Base-by-base conservation (phyloP, 2,888 invertebrate species). In the Anthoptus insignis region DNA sequence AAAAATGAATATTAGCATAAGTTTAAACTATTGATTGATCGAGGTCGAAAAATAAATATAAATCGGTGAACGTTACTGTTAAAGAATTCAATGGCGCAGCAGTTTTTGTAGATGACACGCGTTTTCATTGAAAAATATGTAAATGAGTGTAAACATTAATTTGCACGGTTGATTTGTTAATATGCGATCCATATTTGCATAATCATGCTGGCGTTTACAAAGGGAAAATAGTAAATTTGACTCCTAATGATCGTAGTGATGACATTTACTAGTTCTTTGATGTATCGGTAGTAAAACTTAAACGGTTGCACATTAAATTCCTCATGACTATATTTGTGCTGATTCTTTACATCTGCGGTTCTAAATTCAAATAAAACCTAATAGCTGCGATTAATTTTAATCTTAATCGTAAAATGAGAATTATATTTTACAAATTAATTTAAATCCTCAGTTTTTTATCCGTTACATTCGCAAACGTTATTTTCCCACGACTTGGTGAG, bases 91-190 rank as follows among this genome's bases (percentile, higher is more conserved):
- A 88, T 82, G 86, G 86, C 75, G 78, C 83, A 76, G 76, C 66
- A 59, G 72, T 69, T 72, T 76, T 73, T 69, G 76, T 71, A 49
- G 78, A 85, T 92, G 91, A 91, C 90, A 87, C 86, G 88, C 80
- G 88, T 81, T 85, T 90, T 84, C 78, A 86, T 88, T 81, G 78
- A 82, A 84, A 79, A 81, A 79, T 91, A 92, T 93, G 92, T 80
- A 79, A 91, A 93, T 91, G 75, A 84, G 73, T 64, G 86, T 91
- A 91, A 92, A 93, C 89, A 93, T 86, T 87, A 89, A 92, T 92
- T 92, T 91, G 91, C 89, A 92, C 92, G 93, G 92, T 86, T 92
- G 91, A 92, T 92, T 89, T 93, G 91, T 81, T 90, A 90, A 90
- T 89, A 83, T 79, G 82, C 78, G 78, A 79, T 72, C 50, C 52